Evolutionary conservation across 2,797 vertebrate species (phyloP).

Genomic region (Halcyon badia): DNA sequence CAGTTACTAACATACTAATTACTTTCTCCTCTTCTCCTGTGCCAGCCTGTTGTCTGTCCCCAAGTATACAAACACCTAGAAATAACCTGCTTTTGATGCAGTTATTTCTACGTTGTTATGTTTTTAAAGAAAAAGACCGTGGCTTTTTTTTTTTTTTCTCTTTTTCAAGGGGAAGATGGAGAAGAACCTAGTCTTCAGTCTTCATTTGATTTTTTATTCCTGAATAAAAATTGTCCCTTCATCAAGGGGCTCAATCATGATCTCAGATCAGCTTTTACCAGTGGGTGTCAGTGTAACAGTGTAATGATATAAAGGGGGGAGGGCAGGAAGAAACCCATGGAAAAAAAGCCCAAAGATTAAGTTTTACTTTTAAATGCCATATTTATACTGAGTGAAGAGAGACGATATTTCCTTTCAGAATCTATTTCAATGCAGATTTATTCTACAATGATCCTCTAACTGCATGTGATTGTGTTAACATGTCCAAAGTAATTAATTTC

Average conservation of each 20-base stretch:
- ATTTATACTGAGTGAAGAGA: background rate
- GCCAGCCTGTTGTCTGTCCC: background rate
- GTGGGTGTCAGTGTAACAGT: conserved; percentile 62
- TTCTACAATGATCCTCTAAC: background rate
- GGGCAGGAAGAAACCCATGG: background rate
- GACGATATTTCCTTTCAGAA: background rate
- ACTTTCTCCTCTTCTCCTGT: background rate
- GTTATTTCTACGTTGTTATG: background rate
- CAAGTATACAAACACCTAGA: background rate
- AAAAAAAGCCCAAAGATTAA: background rate
- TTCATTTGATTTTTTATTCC: background rate
- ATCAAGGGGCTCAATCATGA: background rate
- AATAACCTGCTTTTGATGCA: background rate
- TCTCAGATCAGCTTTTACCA: conserved; percentile 58
- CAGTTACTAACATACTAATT: background rate
- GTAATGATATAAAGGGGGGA: conserved; percentile 27
- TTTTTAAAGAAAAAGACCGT: background rate
- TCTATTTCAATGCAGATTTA: background rate
- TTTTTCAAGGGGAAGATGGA: background rate
- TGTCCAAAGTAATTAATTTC: background rate
- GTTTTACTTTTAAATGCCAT: conserved; percentile 19
- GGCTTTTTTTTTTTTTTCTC: background rate
- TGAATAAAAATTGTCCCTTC: background rate
- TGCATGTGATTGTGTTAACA: background rate
- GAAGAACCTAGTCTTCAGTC: background rate